phyloP scores from a whole-genome alignment of 2,797 vertebrate genomes.

The Morelia viridis region DNA sequence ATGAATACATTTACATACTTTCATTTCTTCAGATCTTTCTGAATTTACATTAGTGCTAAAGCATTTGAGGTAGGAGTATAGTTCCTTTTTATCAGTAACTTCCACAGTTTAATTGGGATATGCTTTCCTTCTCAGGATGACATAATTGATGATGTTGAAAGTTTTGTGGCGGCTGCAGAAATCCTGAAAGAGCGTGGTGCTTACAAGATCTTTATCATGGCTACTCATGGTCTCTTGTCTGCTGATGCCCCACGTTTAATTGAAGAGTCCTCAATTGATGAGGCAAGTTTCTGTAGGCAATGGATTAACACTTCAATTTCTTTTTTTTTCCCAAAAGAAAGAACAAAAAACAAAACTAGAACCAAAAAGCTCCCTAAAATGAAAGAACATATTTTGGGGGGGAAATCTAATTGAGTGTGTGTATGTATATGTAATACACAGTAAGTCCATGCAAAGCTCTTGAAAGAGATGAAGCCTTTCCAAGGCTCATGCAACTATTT shows the following conservation, averaged over 20 bases:
- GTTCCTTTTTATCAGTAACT: not conserved
- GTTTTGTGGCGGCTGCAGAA: slow-evolving; percentile 95
- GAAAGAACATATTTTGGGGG: not conserved
- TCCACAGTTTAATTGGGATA: not conserved
- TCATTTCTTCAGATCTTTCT: not conserved
- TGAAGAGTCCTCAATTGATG: slow-evolving; percentile 93
- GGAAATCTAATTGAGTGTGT: not conserved
- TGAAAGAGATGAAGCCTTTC: not conserved
- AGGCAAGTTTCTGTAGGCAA: slow-evolving; percentile 71
- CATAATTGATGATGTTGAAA: slow-evolving; percentile 96
- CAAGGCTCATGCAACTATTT: not conserved
- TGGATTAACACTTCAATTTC: not conserved
- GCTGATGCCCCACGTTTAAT: slow-evolving; percentile 94
- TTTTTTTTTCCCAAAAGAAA: not conserved
- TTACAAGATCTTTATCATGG: slow-evolving; percentile 99
- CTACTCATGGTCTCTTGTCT: slow-evolving; percentile 94
- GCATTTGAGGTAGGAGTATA: not conserved
- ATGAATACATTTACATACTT: not conserved
- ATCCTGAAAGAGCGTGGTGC: slow-evolving; percentile 98
- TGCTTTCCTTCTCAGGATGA: slow-evolving; percentile 82
- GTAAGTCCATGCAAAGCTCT: not conserved
- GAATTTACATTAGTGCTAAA: not conserved
- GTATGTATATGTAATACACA: not conserved
- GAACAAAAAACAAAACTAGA: not conserved
- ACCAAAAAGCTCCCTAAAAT: not conserved